These are phyloP conservation scores for Microcebus ravelobensis DNA, from an alignment of 2,113 vertebrate species.

Conservation along the genomic window DNA sequence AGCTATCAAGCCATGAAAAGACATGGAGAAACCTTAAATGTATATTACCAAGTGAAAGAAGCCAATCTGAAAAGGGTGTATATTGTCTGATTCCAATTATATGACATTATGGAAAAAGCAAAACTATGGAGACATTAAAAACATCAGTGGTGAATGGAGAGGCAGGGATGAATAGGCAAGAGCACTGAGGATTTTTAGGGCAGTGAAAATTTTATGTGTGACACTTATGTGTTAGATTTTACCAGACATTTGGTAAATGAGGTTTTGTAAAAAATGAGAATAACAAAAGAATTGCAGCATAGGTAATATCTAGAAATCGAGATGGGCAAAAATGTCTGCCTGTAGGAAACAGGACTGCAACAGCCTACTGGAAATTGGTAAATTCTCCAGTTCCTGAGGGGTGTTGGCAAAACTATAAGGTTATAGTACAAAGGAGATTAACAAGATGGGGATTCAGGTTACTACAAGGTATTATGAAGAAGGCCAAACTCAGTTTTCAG, in stretches of 20 bases:
- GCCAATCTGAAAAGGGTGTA: background rate
- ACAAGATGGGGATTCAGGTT: background rate
- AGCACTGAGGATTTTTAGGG: background rate
- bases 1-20: background rate
- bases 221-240: background rate
- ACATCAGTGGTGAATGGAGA: background rate
- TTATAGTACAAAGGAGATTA: slow-evolving; percentile 25
- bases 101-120: background rate
- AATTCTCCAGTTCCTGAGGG: slow-evolving; percentile 28
- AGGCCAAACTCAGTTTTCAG: background rate
- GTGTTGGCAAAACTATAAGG: slow-evolving; percentile 13
- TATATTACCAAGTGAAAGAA: too few relatives aligned
- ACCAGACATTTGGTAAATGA: background rate
- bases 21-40: background rate
- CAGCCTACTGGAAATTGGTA: background rate
- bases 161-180: background rate
- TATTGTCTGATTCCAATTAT: background rate
- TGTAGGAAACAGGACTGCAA: background rate
- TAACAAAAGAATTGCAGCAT: slow-evolving; percentile 26
- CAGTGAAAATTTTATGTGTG: background rate
- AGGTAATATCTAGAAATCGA: slow-evolving; percentile 28
- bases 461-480: background rate
- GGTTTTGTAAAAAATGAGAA: background rate
- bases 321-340: background rate
- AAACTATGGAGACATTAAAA: background rate